Evolutionary conservation across 2,797 vertebrate species (phyloP), one percentile per base, ranked within the genome.

Genomic region (Periophthalmus magnuspinnatus): DNA sequence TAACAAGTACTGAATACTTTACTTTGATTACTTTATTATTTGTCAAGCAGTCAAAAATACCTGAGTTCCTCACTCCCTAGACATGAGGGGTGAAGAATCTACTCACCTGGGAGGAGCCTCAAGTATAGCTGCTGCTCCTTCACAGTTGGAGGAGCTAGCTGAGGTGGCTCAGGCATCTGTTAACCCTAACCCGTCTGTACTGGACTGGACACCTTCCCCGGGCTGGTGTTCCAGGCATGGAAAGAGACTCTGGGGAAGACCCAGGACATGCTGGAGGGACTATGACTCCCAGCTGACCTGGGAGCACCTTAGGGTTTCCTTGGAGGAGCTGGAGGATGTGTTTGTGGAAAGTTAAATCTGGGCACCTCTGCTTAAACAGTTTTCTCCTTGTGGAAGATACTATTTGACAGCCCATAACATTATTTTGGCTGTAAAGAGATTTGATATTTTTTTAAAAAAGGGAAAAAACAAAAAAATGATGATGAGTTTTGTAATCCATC

Each of bases 1-100:
- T 33, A 70, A 73, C 76, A 74, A 79, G 77, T 78, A 78, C 68
- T 65, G 68, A 79, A 78, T 70, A 77, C 77, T 64, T 79, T 81
- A n/a, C n/a, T n/a, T 17, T 17, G 19, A 38, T 41, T 41, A 13
- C 13, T 45, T 58, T 58, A 33, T 21, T 52, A 52, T 21, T 52
- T 52, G 47, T 19, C 17, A 50, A 50, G 47, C 6, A 2, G 47
- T 19, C 47, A 50, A n/a, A 50, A 50, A 6, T 8, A n/a, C 17
- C 16, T n/a, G n/a, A n/a, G n/a, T n/a, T n/a, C n/a, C n/a, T n/a
- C n/a, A n/a, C n/a, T n/a, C n/a, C n/a, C n/a, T n/a, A n/a, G n/a
- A n/a, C n/a, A n/a, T n/a, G n/a, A n/a, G 6, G 19, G 17, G 19
- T 52, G 19, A 8, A 50, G 50, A 52, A 19, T n/a, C 13, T 14